Conservation (phyloP, 2,113 vertebrate genomes). For the Ailuropoda melanoleuca region DNA sequence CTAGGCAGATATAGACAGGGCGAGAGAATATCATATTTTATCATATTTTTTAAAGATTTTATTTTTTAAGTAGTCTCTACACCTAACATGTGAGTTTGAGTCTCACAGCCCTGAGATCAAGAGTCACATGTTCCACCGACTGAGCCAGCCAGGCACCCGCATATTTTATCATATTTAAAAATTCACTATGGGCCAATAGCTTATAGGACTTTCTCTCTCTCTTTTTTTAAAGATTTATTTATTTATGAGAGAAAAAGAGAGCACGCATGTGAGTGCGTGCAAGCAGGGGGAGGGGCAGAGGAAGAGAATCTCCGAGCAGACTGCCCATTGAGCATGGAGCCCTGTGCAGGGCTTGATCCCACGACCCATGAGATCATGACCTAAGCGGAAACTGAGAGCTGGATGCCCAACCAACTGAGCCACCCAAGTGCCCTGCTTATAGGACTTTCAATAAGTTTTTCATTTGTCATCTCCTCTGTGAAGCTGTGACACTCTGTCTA, state of each 20-base stretch:
- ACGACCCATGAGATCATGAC: background rate
- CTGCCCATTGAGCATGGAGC: background rate
- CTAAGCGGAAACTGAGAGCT: background rate
- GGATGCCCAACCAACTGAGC: background rate
- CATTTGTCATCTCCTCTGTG: background rate
- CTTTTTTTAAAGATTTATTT: background rate
- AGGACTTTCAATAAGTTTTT: background rate
- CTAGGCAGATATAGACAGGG: background rate
- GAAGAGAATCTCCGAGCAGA: background rate
- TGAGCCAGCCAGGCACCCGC: background rate
- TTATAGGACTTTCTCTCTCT: background rate
- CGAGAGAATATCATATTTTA: background rate
- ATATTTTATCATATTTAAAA: background rate
- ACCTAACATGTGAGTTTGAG: background rate
- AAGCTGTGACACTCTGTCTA: background rate
- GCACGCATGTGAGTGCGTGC: background rate
- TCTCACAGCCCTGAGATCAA: background rate
- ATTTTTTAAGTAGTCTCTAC: background rate
- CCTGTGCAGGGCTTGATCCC: background rate
- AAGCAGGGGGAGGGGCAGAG: background rate
- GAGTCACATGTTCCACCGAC: background rate
- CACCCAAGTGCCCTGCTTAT: background rate
- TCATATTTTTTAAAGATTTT: background rate
- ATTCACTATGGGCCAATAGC: background rate
- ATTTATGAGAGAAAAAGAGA: background rate